Conservation (phyloP, 1,140 invertebrate genomes). For the Hydropsyche tenuis region DNA sequence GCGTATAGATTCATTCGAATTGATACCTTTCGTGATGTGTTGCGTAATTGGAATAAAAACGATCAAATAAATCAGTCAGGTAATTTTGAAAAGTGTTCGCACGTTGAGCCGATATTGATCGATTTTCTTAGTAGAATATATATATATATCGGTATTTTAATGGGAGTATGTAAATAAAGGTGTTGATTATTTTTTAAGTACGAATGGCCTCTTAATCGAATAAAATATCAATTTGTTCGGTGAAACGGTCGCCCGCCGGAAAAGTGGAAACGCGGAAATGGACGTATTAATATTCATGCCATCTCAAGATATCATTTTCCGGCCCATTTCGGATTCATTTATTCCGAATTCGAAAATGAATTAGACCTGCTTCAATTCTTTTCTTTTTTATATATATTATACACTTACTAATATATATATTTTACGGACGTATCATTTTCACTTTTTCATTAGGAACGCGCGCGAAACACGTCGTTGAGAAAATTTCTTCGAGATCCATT, state of each 20-base stretch:
- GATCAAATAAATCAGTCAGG: neutral
- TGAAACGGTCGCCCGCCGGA: slow-evolving; percentile 28
- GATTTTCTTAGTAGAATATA: too few species aligned
- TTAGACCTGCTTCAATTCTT: slow-evolving; percentile 42
- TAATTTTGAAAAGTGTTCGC: too few species aligned
- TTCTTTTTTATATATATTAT: neutral
- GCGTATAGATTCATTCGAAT: slow-evolving; percentile 48
- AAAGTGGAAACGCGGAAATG: slow-evolving; percentile 37
- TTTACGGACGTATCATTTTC: slow-evolving; percentile 38
- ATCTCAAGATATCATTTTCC: slow-evolving; percentile 46
- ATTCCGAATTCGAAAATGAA: slow-evolving; percentile 47
- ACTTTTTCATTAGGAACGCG: slow-evolving; percentile 39
- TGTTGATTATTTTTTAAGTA: too few species aligned
- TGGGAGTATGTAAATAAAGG: too few species aligned
- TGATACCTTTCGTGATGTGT: slow-evolving; percentile 41
- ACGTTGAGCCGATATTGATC: too few species aligned
- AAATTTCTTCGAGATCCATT: neutral
- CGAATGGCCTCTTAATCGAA: slow-evolving; percentile 30
- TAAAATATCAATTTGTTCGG: slow-evolving; percentile 41
- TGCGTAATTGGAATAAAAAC: neutral
- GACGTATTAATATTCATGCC: slow-evolving; percentile 40
- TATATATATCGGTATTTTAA: too few species aligned
- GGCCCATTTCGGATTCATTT: slow-evolving; percentile 45
- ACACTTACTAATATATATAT: too few species aligned
- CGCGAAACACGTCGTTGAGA: slow-evolving; percentile 6